A percentile compares a stretch with the other conserved stretches of the same genome.
These are phyloP conservation scores for Erpornis zantholeuca DNA, from an alignment of 2,113 vertebrate genomes.

Conservation along the genomic window DNA sequence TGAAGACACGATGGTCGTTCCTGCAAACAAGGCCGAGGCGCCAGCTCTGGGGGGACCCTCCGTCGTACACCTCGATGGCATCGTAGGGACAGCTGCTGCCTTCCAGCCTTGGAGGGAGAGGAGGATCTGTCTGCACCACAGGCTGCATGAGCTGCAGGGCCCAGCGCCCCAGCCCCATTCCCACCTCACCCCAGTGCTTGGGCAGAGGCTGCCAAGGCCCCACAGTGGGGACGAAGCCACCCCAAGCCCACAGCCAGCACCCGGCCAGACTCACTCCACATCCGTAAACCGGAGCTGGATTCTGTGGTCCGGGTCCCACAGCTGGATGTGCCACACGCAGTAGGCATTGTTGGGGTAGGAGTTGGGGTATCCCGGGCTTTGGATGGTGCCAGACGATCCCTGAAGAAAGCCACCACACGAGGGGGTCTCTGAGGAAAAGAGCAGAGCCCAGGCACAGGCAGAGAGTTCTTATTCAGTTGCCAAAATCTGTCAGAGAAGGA, in stretches of 20 bases:
- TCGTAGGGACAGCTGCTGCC: background rate
- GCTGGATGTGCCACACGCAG: background rate
- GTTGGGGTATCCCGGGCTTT: background rate
- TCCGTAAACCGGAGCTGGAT: background rate
- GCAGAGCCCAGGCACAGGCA: accelerated
- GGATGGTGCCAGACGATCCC: background rate
- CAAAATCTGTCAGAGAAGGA: accelerated
- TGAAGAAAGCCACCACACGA: background rate
- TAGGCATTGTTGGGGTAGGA: background rate
- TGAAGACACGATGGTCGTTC: background rate
- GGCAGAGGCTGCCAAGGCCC: background rate
- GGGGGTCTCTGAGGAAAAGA: accelerated
- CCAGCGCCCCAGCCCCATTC: accelerated
- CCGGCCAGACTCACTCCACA: background rate
- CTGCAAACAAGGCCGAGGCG: background rate
- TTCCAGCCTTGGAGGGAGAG: background rate
- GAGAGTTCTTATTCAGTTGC: accelerated
- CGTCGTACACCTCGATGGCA: background rate
- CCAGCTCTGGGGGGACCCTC: accelerated
- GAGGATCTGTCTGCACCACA: background rate
- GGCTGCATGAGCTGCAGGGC: background rate
- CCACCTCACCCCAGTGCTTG: accelerated
- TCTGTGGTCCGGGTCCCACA: accelerated
- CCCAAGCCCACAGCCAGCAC: too few relatives aligned
- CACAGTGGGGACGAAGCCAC: accelerated